These are phyloP conservation scores for Caenorhabditis inopinata DNA, from an alignment of 1,140 invertebrate genomes.

Conservation along the genomic window DNA sequence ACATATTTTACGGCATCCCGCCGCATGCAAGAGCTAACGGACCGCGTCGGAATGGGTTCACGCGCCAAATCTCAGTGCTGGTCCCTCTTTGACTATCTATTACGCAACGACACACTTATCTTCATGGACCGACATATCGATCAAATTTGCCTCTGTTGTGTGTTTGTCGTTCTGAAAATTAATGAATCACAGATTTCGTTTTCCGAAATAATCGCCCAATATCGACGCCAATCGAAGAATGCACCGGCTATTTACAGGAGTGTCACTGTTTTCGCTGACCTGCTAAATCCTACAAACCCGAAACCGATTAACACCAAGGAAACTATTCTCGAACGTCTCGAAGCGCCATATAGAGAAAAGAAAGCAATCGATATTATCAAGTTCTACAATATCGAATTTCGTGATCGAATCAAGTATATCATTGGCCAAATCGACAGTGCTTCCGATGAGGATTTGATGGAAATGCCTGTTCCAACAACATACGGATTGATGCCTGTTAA, in stretches of 20 bases:
- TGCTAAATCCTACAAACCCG: neutral
- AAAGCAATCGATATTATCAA: neutral
- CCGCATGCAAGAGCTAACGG: neutral
- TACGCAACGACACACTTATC: neutral
- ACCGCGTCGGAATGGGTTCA: neutral
- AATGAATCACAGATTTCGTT: neutral
- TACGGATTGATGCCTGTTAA: neutral
- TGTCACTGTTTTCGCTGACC: neutral
- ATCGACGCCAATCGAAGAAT: neutral
- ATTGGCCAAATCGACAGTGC: neutral
- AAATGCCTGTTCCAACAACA: neutral
- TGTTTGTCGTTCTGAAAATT: neutral
- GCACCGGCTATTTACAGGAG: neutral
- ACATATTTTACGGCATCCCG: neutral
- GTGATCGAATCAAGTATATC: neutral
- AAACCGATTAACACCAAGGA: neutral
- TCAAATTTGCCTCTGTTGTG: neutral
- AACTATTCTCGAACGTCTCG: neutral
- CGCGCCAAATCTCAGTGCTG: conserved; percentile 1
- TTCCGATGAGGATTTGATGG: neutral
- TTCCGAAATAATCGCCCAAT: neutral
- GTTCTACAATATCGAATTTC: conserved; percentile 9
- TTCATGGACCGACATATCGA: conserved; percentile 10
- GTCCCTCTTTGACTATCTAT: neutral
- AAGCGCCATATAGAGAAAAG: neutral